Evolutionary conservation across 2,797 vertebrate species (phyloP).

Genomic region (Syngnathus acus): DNA sequence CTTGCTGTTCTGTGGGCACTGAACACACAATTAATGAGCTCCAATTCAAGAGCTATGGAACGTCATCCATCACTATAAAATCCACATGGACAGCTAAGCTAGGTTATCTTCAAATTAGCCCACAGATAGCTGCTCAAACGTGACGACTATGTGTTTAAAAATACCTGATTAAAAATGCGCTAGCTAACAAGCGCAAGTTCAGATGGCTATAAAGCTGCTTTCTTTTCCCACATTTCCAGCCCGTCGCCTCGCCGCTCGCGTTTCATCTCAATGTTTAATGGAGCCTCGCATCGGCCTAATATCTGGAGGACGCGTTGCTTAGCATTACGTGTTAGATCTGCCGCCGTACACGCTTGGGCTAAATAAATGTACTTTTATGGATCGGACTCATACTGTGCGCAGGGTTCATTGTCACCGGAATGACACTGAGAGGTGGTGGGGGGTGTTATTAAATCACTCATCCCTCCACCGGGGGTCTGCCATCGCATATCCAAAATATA

Average conservation of each 20-base stretch:
- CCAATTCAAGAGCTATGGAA: no score
- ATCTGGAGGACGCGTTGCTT: conserved; percentile 15
- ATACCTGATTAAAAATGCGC: no score
- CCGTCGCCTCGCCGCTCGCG: conserved; percentile 16
- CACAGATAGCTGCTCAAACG: no score
- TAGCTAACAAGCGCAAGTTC: no score
- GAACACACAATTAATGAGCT: no score
- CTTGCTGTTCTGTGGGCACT: neutral
- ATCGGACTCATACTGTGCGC: neutral
- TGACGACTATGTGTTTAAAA: no score
- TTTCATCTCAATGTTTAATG: conserved; percentile 32
- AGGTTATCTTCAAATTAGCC: no score
- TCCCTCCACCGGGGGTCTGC: conserved; percentile 1
- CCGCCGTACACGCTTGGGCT: neutral
- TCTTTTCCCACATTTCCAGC: conserved; percentile 15
- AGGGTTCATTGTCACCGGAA: neutral
- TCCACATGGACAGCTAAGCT: no score
- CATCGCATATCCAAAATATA: neutral
- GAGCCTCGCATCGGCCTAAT: conserved; percentile 31
- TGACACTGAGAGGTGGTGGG: neutral
- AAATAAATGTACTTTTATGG: conserved; percentile 4
- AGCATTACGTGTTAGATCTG: neutral
- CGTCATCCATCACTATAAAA: no score
- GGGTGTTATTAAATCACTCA: conserved; percentile 2
- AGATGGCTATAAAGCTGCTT: conserved; percentile 7